Conservation (phyloP, 2,113 vertebrate genomes). For the Caranx melampygus region DNA sequence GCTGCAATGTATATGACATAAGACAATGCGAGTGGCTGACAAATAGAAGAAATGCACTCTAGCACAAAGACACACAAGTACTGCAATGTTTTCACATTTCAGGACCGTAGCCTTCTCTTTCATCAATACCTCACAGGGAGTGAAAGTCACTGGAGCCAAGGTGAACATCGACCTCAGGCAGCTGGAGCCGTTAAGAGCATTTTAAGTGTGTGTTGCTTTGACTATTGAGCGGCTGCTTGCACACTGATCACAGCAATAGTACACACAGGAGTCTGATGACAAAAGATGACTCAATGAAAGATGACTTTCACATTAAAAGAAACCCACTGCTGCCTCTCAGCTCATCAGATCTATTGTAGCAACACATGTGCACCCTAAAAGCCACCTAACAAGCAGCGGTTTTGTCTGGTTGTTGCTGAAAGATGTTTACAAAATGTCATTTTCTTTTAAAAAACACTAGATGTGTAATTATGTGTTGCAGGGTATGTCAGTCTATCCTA, state of each 20-base stretch:
- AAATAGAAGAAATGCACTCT: constrained; percentile 24
- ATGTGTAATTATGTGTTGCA: constrained; percentile 54
- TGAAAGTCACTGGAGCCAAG: constrained; percentile 70
- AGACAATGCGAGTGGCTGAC: neutral
- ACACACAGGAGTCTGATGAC: constrained; percentile 14
- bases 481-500: constrained; percentile 25
- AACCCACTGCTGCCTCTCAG: neutral
- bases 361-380: neutral
- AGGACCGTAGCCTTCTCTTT: constrained; percentile 16
- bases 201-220: constrained; percentile 58
- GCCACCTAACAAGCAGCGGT: constrained; percentile 11
- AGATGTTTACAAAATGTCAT: constrained; percentile 50
- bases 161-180: constrained; percentile 72
- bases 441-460: neutral
- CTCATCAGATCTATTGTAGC: constrained; percentile 12
- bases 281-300: no score
- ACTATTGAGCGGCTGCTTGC: constrained; percentile 47
- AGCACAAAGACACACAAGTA: constrained; percentile 12
- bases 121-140: constrained; percentile 65
- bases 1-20: constrained; percentile 4
- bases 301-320: constrained; percentile 12
- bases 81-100: constrained; percentile 34
- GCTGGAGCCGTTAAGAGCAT: constrained; percentile 61
- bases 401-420: constrained; percentile 20
- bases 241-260: constrained; percentile 32